These are phyloP conservation scores for Hyla sarda DNA, from an alignment of 2,113 vertebrate species.

Conservation along the genomic window DNA sequence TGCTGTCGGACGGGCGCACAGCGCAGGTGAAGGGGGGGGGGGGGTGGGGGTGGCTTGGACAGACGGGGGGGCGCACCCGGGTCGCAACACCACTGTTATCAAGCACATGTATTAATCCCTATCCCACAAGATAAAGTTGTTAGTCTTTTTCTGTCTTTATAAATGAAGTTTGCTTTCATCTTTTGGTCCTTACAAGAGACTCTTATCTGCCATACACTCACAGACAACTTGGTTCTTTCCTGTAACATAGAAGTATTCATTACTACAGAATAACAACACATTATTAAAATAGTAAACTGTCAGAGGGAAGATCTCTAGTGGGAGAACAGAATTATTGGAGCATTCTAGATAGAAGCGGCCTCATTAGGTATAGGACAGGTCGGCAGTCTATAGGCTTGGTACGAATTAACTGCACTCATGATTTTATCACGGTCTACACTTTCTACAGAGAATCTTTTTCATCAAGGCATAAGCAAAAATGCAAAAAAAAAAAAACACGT, in stretches of 20 bases:
- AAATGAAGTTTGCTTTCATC: background rate
- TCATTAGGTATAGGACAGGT: background rate
- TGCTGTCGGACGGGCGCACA: no score
- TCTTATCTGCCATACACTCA: background rate
- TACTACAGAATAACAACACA: background rate
- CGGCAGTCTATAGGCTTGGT: background rate
- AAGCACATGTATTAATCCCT: background rate
- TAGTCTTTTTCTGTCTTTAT: background rate
- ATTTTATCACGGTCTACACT: background rate
- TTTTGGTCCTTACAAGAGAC: background rate
- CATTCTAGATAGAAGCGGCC: background rate
- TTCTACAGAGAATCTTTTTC: background rate
- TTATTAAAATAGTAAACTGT: background rate
- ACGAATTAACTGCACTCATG: background rate
- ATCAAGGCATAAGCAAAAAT: background rate
- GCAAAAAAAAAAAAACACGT: background rate
- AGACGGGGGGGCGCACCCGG: no score
- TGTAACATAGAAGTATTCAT: background rate
- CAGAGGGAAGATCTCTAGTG: background rate
- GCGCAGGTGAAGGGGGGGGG: no score
- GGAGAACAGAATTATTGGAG: background rate
- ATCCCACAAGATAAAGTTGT: background rate
- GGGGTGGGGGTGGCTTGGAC: no score
- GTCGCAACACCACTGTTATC: no score
- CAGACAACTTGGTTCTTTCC: background rate